Percentiles rank a stretch among this genome's conserved stretches.
These are phyloP conservation scores for Aspidapion aeneum DNA, from an alignment of 2,888 invertebrate genomes.

Conservation along the genomic window DNA sequence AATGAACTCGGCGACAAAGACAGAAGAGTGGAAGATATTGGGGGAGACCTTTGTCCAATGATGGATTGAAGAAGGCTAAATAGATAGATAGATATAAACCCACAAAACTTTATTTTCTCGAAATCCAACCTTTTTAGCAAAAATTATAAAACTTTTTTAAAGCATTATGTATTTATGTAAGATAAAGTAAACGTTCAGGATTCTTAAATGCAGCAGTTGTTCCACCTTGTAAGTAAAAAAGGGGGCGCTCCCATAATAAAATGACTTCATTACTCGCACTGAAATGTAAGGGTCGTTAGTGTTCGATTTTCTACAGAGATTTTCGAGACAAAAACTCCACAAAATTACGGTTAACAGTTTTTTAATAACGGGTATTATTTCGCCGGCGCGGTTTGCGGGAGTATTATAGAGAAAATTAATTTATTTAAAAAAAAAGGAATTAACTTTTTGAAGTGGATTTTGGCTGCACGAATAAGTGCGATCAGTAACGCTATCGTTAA, in stretches of 20 bases:
- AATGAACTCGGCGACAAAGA: no score
- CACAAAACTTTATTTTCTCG: no score
- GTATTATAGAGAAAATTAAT: slow-evolving; percentile 25
- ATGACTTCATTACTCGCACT: slow-evolving; percentile 23
- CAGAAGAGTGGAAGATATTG: no score
- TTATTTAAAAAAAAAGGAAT: not conserved
- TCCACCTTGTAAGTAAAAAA: not conserved
- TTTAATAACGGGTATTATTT: slow-evolving; percentile 26
- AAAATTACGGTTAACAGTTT: slow-evolving; percentile 24
- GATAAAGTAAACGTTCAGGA: no score
- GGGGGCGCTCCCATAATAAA: slow-evolving; percentile 8
- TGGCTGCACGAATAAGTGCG: not conserved
- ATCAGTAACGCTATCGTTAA: not conserved
- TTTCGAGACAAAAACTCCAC: slow-evolving; percentile 20
- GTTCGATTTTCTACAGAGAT: slow-evolving; percentile 20
- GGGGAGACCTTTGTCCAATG: no score
- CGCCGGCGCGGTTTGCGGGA: not conserved
- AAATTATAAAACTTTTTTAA: no score
- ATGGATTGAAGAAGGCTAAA: no score
- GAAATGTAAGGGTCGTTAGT: slow-evolving; percentile 22
- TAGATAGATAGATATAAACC: no score
- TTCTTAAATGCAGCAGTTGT: no score
- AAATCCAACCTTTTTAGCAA: no score
- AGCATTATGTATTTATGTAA: no score
- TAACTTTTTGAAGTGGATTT: not conserved